These are phyloP conservation scores for Percina caprodes DNA, from an alignment of 2,113 vertebrate genomes.

Conservation along the genomic window DNA sequence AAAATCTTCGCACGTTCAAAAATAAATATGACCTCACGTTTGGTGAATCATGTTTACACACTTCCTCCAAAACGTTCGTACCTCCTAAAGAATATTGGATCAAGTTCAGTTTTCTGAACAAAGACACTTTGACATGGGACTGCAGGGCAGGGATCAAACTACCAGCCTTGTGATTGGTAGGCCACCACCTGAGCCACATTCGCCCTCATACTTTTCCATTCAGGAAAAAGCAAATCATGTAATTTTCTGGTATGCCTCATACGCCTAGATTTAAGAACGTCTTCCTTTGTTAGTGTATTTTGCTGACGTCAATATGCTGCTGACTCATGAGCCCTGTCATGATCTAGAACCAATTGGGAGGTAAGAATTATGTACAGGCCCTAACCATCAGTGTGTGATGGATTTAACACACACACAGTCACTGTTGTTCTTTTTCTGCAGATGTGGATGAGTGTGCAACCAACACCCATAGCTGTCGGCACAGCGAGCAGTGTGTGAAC, in stretches of 20 bases:
- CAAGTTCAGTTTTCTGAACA: too few relatives aligned
- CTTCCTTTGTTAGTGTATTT: constrained; percentile 10
- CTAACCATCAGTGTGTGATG: neutral
- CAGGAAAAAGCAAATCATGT: constrained; percentile 21
- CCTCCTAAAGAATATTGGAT: too few relatives aligned
- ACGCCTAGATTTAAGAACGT: constrained; percentile 4
- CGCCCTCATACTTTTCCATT: neutral
- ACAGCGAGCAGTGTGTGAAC: constrained; percentile 89
- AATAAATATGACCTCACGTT: too few relatives aligned
- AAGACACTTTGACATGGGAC: too few relatives aligned
- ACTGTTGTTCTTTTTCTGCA: constrained; percentile 67
- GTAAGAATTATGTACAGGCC: neutral
- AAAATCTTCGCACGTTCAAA: too few relatives aligned
- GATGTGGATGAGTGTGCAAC: constrained; percentile 92
- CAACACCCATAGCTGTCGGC: constrained; percentile 87
- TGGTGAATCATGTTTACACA: too few relatives aligned
- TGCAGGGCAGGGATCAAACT: too few relatives aligned
- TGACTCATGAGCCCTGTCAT: constrained; percentile 39
- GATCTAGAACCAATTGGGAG: neutral
- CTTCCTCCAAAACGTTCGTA: too few relatives aligned
- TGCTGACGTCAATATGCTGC: constrained; percentile 26
- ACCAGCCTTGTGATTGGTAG: too few relatives aligned
- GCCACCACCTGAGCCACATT: too few relatives aligned
- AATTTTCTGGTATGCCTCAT: neutral
- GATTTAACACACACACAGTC: constrained; percentile 8